A percentile compares a stretch with the other conserved stretches of the same genome.
These are phyloP conservation scores for Spodoptera frugiperda DNA, from an alignment of 1,140 invertebrate species.

Conservation along the genomic window DNA sequence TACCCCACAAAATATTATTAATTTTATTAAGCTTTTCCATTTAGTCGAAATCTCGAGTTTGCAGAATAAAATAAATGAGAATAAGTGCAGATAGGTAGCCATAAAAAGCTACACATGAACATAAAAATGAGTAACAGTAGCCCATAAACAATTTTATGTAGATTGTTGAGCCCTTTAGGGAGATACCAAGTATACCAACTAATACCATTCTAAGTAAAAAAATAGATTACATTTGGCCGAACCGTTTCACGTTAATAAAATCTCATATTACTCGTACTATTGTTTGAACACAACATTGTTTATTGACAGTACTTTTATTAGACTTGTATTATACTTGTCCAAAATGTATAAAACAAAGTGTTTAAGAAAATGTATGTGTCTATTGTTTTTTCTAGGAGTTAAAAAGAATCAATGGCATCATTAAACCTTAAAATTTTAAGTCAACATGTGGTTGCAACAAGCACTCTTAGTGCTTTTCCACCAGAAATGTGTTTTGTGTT, in stretches of 20 bases:
- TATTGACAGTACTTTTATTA: background rate
- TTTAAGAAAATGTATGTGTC: too few species aligned
- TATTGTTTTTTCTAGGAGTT: too few species aligned
- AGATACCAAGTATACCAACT: slow-evolving; percentile 38
- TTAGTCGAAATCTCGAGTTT: slow-evolving; percentile 18
- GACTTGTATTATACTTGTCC: too few species aligned
- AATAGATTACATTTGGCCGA: slow-evolving; percentile 34
- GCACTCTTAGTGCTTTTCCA: too few species aligned
- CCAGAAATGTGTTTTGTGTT: too few species aligned
- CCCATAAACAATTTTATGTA: slow-evolving; percentile 46
- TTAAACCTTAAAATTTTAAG: too few species aligned
- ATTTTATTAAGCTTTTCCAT: slow-evolving; percentile 15
- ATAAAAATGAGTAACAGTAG: slow-evolving; percentile 43
- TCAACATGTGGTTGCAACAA: too few species aligned
- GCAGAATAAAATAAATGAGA: slow-evolving; percentile 36
- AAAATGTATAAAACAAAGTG: too few species aligned
- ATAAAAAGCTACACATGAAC: slow-evolving; percentile 40
- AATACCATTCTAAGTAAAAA: slow-evolving; percentile 37
- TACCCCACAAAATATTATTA: background rate
- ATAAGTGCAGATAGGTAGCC: slow-evolving; percentile 23
- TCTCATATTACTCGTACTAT: background rate
- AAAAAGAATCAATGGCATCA: background rate
- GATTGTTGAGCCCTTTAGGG: slow-evolving; percentile 41
- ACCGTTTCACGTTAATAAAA: background rate
- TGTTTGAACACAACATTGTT: background rate